Evolutionary conservation across 1,140 invertebrate genomes (phyloP).

Genomic region (Epicauta chinensis): DNA sequence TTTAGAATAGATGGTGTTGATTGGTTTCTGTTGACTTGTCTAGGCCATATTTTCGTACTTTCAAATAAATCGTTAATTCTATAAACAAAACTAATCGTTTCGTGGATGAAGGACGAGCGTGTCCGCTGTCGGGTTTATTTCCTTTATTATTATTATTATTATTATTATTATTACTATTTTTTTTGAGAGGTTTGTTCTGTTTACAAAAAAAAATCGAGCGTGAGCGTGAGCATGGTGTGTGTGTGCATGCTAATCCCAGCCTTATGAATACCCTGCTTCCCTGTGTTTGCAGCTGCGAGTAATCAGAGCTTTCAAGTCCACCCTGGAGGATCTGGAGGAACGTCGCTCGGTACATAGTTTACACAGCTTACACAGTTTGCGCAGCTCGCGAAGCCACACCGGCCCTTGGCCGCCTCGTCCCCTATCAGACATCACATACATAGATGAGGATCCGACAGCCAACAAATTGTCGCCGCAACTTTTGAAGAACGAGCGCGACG

Average conservation of each 20-base stretch:
- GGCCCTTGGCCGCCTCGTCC: conserved; percentile 67
- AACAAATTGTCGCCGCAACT: conserved; percentile 47
- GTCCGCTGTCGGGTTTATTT: conserved; percentile 14
- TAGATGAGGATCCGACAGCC: conserved; percentile 77
- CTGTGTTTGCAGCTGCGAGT: conserved; percentile 96
- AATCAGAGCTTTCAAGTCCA: conserved; percentile 99
- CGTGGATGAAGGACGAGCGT: conserved; percentile 15
- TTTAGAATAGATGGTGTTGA: too few relatives aligned
- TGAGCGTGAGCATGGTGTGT: conserved; percentile 23
- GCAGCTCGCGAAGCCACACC: conserved; percentile 77
- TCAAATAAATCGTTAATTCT: too few relatives aligned
- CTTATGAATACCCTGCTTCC: conserved; percentile 42
- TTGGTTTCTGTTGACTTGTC: too few relatives aligned
- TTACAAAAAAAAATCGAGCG: conserved; percentile 8
- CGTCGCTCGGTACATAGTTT: conserved; percentile 95
- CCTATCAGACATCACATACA: conserved; percentile 85
- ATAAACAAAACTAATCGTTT: not conserved
- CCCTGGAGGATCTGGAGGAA: conserved; percentile 98
- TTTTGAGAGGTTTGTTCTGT: too few relatives aligned
- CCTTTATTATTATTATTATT: too few relatives aligned
- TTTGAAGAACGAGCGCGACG: conserved; percentile 48
- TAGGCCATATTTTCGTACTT: too few relatives aligned
- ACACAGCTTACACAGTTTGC: conserved; percentile 90
- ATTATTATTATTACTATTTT: too few relatives aligned
- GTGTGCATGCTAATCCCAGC: conserved; percentile 35